These are phyloP conservation scores for Metallyticus violacea DNA, from an alignment of 2,888 invertebrate genomes.

Conservation along the genomic window DNA sequence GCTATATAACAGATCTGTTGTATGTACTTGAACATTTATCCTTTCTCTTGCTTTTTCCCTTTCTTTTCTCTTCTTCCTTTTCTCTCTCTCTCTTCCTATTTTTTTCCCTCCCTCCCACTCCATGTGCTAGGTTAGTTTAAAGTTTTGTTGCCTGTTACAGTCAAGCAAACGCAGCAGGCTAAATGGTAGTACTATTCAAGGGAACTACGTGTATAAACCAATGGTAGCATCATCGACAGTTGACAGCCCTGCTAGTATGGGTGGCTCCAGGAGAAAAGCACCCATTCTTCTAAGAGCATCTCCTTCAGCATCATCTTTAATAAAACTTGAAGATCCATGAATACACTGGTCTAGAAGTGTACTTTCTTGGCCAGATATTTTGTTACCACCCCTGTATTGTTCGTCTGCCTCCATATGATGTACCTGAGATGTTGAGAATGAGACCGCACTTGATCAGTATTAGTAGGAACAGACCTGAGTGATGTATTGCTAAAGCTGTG, in stretches of 20 bases:
- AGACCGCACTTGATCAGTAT: not conserved
- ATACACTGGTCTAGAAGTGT: not conserved
- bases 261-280: constrained; percentile 22
- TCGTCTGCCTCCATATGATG: constrained; percentile 1
- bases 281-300: constrained; percentile 28
- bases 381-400: not conserved
- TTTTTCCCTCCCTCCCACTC: too few relatives aligned
- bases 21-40: too few relatives aligned
- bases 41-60: too few relatives aligned
- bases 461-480: not conserved
- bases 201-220: constrained; percentile 37
- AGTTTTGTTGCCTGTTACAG: too few relatives aligned
- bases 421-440: not conserved
- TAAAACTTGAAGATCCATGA: constrained; percentile 30
- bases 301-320: constrained; percentile 27
- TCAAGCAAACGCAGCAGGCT: constrained; percentile 7
- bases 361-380: not conserved
- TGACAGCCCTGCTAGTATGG: not conserved
- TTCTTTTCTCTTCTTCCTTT: too few relatives aligned
- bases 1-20: too few relatives aligned
- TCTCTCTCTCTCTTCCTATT: too few relatives aligned
- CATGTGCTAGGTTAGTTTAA: too few relatives aligned
- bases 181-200: constrained; percentile 31
- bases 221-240: constrained; percentile 20
- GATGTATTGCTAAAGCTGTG: not conserved